These are phyloP conservation scores for Anguilla obscura DNA, from an alignment of 2,797 vertebrate species.

Conservation along the genomic window DNA sequence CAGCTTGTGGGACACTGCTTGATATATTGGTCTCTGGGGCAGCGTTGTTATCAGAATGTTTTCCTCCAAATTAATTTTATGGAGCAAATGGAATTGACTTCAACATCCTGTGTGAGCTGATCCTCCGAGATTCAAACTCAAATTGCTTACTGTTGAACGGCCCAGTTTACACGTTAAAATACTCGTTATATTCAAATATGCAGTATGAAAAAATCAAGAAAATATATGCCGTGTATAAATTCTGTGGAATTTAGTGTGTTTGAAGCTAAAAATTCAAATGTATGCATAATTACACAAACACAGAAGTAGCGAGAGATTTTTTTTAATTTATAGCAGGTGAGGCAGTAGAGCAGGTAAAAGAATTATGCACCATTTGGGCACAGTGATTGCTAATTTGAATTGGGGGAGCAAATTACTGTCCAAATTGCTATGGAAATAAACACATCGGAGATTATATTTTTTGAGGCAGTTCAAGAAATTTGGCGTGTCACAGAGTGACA, in stretches of 20 bases:
- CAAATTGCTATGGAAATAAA: no score
- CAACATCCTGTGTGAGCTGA: neutral
- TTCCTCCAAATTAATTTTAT: conserved; percentile 9
- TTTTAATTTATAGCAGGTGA: no score
- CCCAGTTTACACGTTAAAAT: neutral
- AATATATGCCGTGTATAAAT: neutral
- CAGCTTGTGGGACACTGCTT: neutral
- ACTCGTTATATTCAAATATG: neutral
- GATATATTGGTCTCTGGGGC: neutral
- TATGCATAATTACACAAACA: neutral
- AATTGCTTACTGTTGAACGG: neutral
- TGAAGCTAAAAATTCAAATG: neutral
- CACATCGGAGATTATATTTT: no score
- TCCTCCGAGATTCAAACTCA: neutral
- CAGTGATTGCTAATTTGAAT: no score
- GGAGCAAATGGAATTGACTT: neutral
- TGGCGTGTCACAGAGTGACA: neutral
- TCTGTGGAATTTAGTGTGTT: neutral
- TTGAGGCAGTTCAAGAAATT: neutral
- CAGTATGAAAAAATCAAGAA: neutral
- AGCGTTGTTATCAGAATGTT: neutral
- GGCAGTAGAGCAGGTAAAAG: no score
- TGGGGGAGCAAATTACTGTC: no score
- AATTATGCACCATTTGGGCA: no score
- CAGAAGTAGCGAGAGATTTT: no score